Conservation (phyloP, 30 jellyfish, hydroid and myxozoan species). For the Turritopsis rubra region DNA sequence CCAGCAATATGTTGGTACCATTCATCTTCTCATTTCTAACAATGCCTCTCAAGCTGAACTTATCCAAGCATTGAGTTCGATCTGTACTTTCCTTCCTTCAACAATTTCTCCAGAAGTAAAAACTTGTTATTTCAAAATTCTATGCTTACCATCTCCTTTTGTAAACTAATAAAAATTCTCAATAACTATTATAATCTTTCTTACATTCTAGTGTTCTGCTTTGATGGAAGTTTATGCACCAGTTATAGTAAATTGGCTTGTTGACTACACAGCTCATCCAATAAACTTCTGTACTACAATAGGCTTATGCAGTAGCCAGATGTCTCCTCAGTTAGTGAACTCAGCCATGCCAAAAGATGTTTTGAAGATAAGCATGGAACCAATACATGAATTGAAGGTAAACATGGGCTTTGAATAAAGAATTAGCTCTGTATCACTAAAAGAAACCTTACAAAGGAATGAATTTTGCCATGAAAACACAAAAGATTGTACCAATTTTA, state of each 20-base stretch:
- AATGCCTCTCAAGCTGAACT: constrained; percentile 9
- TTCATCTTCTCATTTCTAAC: constrained; percentile 3
- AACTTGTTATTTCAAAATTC: not conserved
- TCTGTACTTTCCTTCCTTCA: constrained; percentile 15
- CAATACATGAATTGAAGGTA: not conserved
- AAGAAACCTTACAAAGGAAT: too few relatives aligned
- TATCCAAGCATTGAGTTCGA: not conserved
- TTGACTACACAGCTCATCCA: constrained; percentile 1
- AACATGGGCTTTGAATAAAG: not conserved
- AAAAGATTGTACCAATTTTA: too few relatives aligned
- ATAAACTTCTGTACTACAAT: not conserved
- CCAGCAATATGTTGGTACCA: constrained; percentile 22
- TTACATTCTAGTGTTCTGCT: not conserved
- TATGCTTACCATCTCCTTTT: not conserved
- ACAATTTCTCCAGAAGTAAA: not conserved
- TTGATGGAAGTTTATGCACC: not conserved
- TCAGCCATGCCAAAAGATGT: not conserved
- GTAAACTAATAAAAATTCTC: not conserved
- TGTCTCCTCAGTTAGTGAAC: not conserved
- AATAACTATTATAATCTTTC: not conserved
- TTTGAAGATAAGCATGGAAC: not conserved
- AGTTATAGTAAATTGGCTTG: not conserved
- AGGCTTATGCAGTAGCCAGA: constrained; percentile 4
- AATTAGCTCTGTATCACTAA: too few relatives aligned
- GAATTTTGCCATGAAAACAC: too few relatives aligned